Conservation (phyloP, 2,888 invertebrate species). For the Synanthedon vespiformis region DNA sequence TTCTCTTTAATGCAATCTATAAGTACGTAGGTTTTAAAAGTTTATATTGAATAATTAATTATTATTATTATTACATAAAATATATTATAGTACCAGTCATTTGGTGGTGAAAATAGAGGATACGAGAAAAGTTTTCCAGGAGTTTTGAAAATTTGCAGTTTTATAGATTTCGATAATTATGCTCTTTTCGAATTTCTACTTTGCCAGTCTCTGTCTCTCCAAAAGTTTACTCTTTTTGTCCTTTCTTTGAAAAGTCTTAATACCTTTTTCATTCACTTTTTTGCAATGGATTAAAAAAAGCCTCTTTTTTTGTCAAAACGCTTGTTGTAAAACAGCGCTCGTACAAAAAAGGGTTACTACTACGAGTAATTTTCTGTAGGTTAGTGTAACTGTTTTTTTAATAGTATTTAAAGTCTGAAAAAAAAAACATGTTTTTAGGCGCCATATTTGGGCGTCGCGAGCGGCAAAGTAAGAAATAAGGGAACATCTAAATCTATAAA, state of each 20-base stretch:
- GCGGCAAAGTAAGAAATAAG: too few relatives aligned
- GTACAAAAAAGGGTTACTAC: background rate
- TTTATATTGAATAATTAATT: too few relatives aligned
- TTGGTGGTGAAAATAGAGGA: too few relatives aligned
- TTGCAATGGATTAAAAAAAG: too few relatives aligned
- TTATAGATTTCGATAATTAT: slow-evolving; percentile 3
- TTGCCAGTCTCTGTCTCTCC: background rate
- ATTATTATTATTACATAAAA: too few relatives aligned
- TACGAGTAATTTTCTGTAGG: background rate
- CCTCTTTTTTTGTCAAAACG: background rate
- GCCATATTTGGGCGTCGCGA: too few relatives aligned
- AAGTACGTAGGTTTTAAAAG: too few relatives aligned
- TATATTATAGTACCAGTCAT: too few relatives aligned
- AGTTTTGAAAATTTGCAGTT: slow-evolving; percentile 1
- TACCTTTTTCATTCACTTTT: background rate
- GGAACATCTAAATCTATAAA: too few relatives aligned
- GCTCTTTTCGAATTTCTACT: slow-evolving; percentile 1
- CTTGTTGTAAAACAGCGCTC: background rate
- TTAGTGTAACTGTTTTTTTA: background rate
- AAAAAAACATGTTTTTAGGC: too few relatives aligned
- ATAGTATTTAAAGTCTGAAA: too few relatives aligned
- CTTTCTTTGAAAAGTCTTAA: background rate
- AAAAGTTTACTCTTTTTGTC: background rate
- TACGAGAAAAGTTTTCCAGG: background rate
- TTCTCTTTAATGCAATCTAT: too few relatives aligned